Evolutionary conservation across 2,888 invertebrate species (phyloP).

Genomic region (Nebria salina): DNA sequence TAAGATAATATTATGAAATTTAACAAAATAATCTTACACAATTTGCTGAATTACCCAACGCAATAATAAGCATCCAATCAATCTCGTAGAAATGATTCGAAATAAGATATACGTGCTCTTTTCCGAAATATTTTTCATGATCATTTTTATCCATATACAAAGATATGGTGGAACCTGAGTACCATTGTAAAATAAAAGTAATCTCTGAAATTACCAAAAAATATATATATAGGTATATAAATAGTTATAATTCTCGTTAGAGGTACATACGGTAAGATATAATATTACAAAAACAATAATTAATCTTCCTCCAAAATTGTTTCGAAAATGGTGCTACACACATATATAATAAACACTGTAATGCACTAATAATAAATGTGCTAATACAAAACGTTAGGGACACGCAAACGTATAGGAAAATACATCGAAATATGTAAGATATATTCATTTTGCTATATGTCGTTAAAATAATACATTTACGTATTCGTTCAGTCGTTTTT

Average conservation of each 20-base stretch:
- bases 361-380: conserved; percentile 78
- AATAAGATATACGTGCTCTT: conserved; percentile 87
- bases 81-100: conserved; percentile 97
- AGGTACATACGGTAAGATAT: conserved; percentile 83
- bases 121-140: conserved; percentile 80
- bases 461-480: neutral
- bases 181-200: conserved; percentile 94
- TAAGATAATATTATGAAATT: neutral
- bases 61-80: conserved; percentile 81
- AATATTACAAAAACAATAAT: conserved; percentile 83
- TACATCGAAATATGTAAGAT: neutral
- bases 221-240: conserved; percentile 39
- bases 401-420: neutral
- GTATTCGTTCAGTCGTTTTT: too few relatives aligned
- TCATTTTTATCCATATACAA: conserved; percentile 83
- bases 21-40: neutral
- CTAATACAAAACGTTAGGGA: conserved; percentile 81
- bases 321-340: conserved; percentile 79
- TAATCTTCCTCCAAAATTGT: conserved; percentile 78
- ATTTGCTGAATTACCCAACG: neutral
- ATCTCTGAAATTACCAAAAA: conserved; percentile 72
- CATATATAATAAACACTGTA: conserved; percentile 78
- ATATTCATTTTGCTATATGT: neutral
- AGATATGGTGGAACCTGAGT: conserved; percentile 79
- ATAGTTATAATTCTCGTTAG: conserved; percentile 7